Evolutionary conservation across 2,797 vertebrate genomes (phyloP).

Genomic region (Otolemur crassicaudatus): DNA sequence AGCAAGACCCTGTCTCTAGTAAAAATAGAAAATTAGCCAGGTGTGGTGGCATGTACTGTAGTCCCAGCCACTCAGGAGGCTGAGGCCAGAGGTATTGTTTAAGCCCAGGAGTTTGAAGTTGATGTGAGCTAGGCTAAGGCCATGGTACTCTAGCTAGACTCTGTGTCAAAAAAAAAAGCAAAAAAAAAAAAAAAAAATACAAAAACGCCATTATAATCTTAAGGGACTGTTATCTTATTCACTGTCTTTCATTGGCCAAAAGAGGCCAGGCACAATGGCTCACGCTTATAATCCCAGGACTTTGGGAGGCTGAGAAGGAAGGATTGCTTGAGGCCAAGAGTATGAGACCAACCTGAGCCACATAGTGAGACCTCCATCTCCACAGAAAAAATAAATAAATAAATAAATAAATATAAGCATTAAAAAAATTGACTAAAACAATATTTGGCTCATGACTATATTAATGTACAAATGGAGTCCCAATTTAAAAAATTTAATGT

Average conservation of each 20-base stretch:
- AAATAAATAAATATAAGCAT: background rate
- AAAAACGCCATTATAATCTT: background rate
- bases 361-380: background rate
- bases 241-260: background rate
- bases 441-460: background rate
- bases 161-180: no score
- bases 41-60: no score
- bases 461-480: conserved; percentile 29
- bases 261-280: background rate
- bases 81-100: no score
- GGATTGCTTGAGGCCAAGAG: background rate
- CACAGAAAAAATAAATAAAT: background rate
- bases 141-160: no score
- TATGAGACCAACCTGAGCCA: background rate
- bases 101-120: no score
- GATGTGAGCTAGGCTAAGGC: no score
- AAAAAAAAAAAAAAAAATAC: no score
- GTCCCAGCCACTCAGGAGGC: no score
- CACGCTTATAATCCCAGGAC: background rate
- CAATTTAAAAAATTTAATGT: background rate
- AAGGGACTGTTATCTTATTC: background rate
- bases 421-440: background rate
- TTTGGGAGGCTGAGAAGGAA: background rate
- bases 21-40: no score
- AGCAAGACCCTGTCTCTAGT: no score